Percentiles rank a stretch among this genome's conserved stretches.
These are phyloP conservation scores for Nephrocerus scutellatus DNA, from an alignment of 2,888 invertebrate genomes.

Conservation along the genomic window DNA sequence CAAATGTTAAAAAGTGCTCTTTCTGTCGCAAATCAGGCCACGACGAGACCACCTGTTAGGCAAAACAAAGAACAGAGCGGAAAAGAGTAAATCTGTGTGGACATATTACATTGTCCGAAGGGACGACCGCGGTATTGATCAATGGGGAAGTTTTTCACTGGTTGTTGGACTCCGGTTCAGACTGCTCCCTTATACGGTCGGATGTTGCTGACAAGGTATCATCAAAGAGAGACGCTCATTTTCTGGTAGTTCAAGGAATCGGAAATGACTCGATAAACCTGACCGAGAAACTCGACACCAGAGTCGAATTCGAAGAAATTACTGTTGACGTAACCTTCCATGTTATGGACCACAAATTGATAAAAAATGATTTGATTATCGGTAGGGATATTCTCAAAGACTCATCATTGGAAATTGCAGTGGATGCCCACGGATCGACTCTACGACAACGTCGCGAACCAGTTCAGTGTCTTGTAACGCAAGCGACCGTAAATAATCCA, in stretches of 20 bases:
- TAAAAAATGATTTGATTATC: slow-evolving; percentile 6
- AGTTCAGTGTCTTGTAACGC: slow-evolving; percentile 2
- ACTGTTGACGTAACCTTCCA: slow-evolving; percentile 3
- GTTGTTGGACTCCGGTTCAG: slow-evolving; percentile 12
- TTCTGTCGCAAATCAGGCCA: slow-evolving; percentile 16
- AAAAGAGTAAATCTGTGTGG: slow-evolving; percentile 10
- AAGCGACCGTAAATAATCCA: not conserved
- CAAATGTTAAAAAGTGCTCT: too few relatives aligned
- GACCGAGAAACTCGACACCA: not conserved
- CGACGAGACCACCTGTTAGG: slow-evolving; percentile 16
- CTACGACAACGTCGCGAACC: slow-evolving; percentile 10
- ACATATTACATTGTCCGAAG: slow-evolving; percentile 1
- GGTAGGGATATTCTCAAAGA: slow-evolving; percentile 5
- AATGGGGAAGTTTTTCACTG: slow-evolving; percentile 14
- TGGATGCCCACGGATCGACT: slow-evolving; percentile 4
- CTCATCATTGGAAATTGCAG: slow-evolving; percentile 4
- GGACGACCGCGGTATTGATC: slow-evolving; percentile 12
- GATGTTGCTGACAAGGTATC: slow-evolving; percentile 11
- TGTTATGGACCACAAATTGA: not conserved
- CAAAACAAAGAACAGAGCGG: slow-evolving; percentile 13
- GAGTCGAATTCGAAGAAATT: slow-evolving; percentile 7
- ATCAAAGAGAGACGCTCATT: slow-evolving; percentile 10
- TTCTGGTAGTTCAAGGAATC: too few relatives aligned
- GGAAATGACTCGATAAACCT: not conserved
- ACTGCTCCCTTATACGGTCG: slow-evolving; percentile 14